A percentile compares a stretch with the other conserved stretches of the same genome.
Evolutionary conservation across 1,140 invertebrate genomes (phyloP).

Genomic region (Lordiphosa stackelbergi): DNA sequence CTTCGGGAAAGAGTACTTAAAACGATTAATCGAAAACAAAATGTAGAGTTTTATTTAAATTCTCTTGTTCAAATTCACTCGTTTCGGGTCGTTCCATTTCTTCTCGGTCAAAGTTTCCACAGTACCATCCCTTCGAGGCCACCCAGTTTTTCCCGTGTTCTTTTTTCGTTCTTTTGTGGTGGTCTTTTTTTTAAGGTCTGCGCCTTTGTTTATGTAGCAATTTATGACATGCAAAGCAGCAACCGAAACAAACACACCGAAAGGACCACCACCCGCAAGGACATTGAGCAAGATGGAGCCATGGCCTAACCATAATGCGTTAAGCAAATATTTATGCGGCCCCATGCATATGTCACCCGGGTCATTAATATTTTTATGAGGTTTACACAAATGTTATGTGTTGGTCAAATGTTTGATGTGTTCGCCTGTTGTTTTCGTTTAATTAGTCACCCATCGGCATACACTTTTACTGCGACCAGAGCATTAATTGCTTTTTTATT

Average conservation of each 20-base stretch:
- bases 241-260: conserved; percentile 42
- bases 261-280: conserved; percentile 20
- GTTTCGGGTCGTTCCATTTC: no score
- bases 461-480: conserved; percentile 36
- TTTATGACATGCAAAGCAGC: conserved; percentile 52
- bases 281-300: conserved; percentile 38
- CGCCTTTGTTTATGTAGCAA: conserved; percentile 56
- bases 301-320: conserved; percentile 34
- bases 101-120: no score
- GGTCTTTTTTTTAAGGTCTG: conserved; percentile 9
- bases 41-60: no score
- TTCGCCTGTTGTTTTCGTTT: conserved; percentile 34
- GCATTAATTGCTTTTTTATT: conserved; percentile 56
- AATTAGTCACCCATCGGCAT: conserved; percentile 34
- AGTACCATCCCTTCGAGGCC: neutral
- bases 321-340: conserved; percentile 51
- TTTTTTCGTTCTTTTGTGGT: neutral
- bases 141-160: neutral
- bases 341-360: neutral
- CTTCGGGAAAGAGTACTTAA: no score
- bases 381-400: conserved; percentile 29
- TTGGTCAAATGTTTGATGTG: conserved; percentile 18
- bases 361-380: conserved; percentile 52
- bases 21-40: no score
- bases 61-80: no score